Evolutionary conservation across 1,140 invertebrate genomes (phyloP).

Genomic region (Yoshiicerus persimilis): DNA sequence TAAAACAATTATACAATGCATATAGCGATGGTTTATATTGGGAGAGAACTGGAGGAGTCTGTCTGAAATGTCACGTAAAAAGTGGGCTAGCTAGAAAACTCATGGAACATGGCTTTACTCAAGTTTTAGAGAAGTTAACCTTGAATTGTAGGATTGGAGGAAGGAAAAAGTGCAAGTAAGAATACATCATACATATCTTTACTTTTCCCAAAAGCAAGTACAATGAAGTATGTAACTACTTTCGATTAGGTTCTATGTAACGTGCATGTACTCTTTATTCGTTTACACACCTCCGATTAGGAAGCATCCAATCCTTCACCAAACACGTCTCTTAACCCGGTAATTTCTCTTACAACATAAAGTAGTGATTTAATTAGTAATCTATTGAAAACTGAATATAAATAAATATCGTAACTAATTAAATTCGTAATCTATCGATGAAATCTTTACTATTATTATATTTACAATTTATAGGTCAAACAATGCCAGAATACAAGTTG

Average conservation of each 20-base stretch:
- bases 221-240: not conserved
- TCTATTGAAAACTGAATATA: no score
- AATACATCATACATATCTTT: not conserved
- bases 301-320: not conserved
- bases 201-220: not conserved
- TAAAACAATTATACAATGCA: no score
- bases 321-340: not conserved
- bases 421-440: no score
- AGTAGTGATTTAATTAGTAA: no score
- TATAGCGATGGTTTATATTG: not conserved
- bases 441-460: not conserved
- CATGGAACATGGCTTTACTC: not conserved
- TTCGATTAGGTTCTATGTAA: not conserved
- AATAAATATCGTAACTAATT: no score
- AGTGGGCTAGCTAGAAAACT: not conserved
- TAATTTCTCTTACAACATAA: not conserved
- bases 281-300: not conserved
- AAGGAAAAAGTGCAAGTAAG: not conserved
- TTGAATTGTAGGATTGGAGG: not conserved
- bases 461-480: not conserved
- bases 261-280: not conserved
- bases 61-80: not conserved
- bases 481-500: conserved; percentile 20
- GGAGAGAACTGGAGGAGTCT: not conserved
- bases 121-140: not conserved